Percentiles rank a stretch among this genome's conserved stretches.
phyloP scores from a whole-genome alignment of 2,113 vertebrate species.

The Asarcornis scutulata region DNA sequence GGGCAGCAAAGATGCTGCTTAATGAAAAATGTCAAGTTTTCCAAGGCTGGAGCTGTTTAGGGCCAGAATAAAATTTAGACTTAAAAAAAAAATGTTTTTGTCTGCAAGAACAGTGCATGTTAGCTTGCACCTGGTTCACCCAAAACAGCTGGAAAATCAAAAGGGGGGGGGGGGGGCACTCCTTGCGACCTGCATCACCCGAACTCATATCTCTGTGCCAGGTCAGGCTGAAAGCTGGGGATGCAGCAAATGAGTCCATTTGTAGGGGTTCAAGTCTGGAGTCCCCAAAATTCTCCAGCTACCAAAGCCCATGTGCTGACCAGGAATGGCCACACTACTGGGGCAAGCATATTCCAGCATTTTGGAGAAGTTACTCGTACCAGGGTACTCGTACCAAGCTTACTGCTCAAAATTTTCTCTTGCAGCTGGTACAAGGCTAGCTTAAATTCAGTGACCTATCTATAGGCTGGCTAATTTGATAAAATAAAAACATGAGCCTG shows the following conservation, averaged over 20 bases:
- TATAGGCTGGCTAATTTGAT: background rate
- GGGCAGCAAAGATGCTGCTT: background rate
- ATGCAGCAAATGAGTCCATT: background rate
- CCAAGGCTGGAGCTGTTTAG: background rate
- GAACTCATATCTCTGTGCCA: rapidly evolving
- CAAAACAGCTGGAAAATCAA: background rate
- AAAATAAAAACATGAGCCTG: background rate
- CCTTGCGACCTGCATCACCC: background rate
- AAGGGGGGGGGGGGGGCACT: rapidly evolving
- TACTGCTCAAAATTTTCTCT: background rate
- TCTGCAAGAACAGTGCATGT: background rate
- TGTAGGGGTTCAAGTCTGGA: background rate
- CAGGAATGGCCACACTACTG: background rate
- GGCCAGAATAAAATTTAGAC: background rate
- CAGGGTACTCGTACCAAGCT: background rate
- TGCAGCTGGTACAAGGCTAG: rapidly evolving
- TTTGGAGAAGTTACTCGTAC: background rate
- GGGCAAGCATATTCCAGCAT: background rate
- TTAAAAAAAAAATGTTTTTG: background rate
- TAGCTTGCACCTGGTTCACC: background rate
- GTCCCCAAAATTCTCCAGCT: background rate
- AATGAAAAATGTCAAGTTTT: background rate
- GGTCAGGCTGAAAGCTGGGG: background rate
- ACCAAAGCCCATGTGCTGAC: background rate
- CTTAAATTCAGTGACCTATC: background rate